Evolutionary conservation across 2,888 invertebrate species (phyloP), one percentile per base, ranked within the genome.

Genomic region (Neoitamus cyanurus): DNA sequence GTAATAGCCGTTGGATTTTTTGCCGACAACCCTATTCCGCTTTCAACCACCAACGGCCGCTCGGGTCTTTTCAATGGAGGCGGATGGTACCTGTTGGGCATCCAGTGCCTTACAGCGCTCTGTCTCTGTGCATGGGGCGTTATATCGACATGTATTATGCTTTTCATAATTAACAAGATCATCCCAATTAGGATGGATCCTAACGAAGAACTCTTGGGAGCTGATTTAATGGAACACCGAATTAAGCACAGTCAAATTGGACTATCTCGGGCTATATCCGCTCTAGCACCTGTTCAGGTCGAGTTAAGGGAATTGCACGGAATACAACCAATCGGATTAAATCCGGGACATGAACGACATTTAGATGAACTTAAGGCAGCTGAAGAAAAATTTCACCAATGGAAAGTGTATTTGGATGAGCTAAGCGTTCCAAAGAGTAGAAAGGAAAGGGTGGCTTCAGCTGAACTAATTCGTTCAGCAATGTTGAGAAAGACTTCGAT

Each of bases 1-100:
- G 94, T 97, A 25, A 85, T 97, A 15, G 96, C 97, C 0, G 97
- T 98, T 0, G 98, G 98, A 0, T 92, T 98, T 0, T 98, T 98
- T 89, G 97, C 97, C 9, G 95, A 97, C 84, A 94, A 96, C 90
- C 97, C 98, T 0, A 91, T 94, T 84, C 96, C 97, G 0, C 92
- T 97, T 89, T 93, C 94, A 69, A 96, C 97, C 0, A 98, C 97
- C 0, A 94, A 93, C 83, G 96, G 96, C 11, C 93, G 96, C 88
- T 94, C 93, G 28, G 96, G 96, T 13, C 89, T 96, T 0, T 93
- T 96, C 85, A 95, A 96, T 92, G 96, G 97, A 34, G 98, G 98
- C 25, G 97, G 97, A 37, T 96, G 96, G 94, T 95, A 97, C 89
- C 92, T 98, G 13, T 92, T 98, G 0, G 97, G 97, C 0, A 93